Evolutionary conservation across 2,113 vertebrate species (phyloP).

Genomic region (Hydrochoerus hydrochaeris): DNA sequence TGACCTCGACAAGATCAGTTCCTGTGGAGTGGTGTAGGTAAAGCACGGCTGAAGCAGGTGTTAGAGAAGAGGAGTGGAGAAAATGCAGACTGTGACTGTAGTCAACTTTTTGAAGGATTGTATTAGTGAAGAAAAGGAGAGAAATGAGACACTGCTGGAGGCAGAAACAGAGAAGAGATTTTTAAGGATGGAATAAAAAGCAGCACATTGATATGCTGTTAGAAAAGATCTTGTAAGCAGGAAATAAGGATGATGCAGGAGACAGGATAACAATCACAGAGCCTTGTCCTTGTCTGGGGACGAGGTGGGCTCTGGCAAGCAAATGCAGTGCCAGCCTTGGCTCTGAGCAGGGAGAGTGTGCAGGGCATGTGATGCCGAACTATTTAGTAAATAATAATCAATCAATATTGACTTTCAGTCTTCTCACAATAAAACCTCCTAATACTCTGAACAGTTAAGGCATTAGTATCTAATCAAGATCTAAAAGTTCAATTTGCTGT

Average conservation of each 20-base stretch:
- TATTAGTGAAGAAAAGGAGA: neutral
- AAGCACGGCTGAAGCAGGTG: neutral
- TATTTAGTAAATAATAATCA: constrained; percentile 66
- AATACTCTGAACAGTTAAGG: constrained; percentile 29
- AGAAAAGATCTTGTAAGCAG: neutral
- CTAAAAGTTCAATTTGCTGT: constrained; percentile 29
- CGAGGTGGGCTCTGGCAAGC: neutral
- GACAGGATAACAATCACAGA: neutral
- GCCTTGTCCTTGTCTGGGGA: neutral
- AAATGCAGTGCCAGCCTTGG: neutral
- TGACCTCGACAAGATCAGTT: neutral
- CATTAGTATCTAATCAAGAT: neutral
- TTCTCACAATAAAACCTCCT: constrained; percentile 32
- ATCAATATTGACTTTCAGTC: constrained; percentile 65
- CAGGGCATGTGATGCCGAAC: neutral
- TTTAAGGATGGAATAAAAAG: neutral
- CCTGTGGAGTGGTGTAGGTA: neutral
- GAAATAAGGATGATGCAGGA: neutral
- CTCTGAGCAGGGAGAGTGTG: neutral
- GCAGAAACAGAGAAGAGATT: neutral
- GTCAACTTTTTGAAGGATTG: neutral
- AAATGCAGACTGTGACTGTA: fast-evolving
- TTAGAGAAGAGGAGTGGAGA: neutral
- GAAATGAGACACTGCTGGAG: neutral
- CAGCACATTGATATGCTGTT: neutral